Evolutionary conservation across 1,140 invertebrate species (phyloP), one percentile per base, ranked within the genome.

Genomic region (Euwallacea similis): DNA sequence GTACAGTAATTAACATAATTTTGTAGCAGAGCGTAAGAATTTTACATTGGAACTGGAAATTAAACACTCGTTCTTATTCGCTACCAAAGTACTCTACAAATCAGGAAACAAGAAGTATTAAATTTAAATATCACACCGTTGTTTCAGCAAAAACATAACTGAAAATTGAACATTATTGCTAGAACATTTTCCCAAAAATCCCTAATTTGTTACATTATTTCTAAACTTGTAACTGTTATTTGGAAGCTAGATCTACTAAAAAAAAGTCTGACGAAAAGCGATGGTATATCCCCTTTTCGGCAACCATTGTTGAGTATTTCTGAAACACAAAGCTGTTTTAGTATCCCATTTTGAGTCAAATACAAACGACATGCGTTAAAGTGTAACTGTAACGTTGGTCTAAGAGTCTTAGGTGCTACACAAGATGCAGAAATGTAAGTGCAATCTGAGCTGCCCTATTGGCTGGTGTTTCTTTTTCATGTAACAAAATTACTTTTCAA

Each of bases 81-180:
- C 13, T 13, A 11, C 13, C 56, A 16, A 70, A 64, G 1, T 46
- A 33, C 21, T 4, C 21, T 33, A 33, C 21, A 33, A 33, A 33
- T 33, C 21, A 33, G 21, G 21, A 33, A 33, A 33, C 21, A 33
- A 33, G 13, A 50, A 50, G 46, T 11, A 11, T 50, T 50, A 50
- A 11, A 50, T 61, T 53, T 72, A 71, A 71, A 69, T 69, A 73
- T 69, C 61, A 65, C 67, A 66, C 66, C 66, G 58, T 69, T 70
- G 46, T 65, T 73, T 66, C 61, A 62, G 70, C 54, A 65, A 58
- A 73, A 72, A 58, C 33, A 64, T 16, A 60, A 66, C 15, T 66
- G 53, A 71, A 69, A 69, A 71, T 60, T 72, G 56, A 73, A 75
- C 77, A 77, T 80, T 81, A 81, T 81, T 81, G 80, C 80, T 81